A percentile compares a stretch with the other conserved stretches of the same genome.
Conservation (phyloP, 2,797 vertebrate genomes). For the Betta splendens region DNA sequence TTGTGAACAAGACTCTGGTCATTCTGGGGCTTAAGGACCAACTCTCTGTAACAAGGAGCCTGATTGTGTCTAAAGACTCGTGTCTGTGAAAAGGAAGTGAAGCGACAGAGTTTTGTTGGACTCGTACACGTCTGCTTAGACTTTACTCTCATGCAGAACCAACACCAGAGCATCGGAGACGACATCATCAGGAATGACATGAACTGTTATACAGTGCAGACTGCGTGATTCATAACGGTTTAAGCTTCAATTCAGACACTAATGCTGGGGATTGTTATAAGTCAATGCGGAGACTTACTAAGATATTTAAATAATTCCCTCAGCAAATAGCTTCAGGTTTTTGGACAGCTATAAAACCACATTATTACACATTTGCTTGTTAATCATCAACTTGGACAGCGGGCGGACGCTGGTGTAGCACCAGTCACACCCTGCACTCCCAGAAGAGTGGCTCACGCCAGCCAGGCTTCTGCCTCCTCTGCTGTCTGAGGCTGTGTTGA, state of each 20-base stretch:
- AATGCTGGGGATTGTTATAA: no score
- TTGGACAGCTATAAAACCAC: no score
- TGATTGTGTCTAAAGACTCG: conserved; percentile 50
- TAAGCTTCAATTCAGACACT: no score
- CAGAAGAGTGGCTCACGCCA: neutral
- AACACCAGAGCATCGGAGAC: no score
- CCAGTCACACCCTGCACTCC: neutral
- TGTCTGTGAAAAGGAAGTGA: conserved; percentile 27
- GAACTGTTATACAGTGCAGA: no score
- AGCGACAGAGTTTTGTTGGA: neutral
- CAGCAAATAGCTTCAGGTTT: no score
- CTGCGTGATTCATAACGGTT: no score
- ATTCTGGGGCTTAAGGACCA: conserved; percentile 35
- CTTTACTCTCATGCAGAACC: neutral
- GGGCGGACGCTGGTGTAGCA: neutral
- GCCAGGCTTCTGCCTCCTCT: neutral
- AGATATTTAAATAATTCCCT: no score
- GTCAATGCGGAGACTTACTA: no score
- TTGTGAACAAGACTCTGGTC: conserved; percentile 62
- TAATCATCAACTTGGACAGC: neutral
- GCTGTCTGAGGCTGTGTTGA: conserved; percentile 25
- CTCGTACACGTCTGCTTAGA: neutral
- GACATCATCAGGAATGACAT: no score
- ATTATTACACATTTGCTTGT: no score
- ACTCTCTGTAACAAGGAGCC: conserved; percentile 57